Conservation (phyloP, 2,113 vertebrate species). For the Thunnus thynnus region DNA sequence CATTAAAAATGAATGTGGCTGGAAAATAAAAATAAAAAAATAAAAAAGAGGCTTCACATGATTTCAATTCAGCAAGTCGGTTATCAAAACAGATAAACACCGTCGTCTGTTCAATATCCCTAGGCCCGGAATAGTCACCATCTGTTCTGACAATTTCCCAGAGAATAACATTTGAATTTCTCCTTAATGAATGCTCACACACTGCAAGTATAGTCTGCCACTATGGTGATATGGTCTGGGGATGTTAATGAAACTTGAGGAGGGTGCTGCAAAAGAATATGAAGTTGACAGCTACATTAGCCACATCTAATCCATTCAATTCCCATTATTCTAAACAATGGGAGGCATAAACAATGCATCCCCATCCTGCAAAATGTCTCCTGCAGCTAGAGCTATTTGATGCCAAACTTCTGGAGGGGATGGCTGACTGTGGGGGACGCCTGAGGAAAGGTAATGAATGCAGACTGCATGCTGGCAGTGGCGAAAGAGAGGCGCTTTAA, state of each 20-base stretch:
- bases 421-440: not conserved
- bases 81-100: conserved; percentile 53
- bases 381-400: conserved; percentile 38
- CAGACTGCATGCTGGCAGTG: not conserved
- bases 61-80: conserved; percentile 41
- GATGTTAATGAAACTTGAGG: conserved; percentile 62
- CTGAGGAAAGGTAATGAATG: conserved; percentile 16
- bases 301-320: conserved; percentile 53
- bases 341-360: conserved; percentile 31
- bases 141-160: conserved; percentile 58
- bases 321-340: conserved; percentile 50
- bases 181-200: conserved; percentile 60
- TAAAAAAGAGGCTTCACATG: not conserved
- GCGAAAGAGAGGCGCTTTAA: not conserved
- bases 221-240: conserved; percentile 32
- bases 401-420: conserved; percentile 11
- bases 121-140: conserved; percentile 31
- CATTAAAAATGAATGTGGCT: conserved; percentile 14
- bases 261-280: not conserved
- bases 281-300: conserved; percentile 51
- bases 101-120: conserved; percentile 31
- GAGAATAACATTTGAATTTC: conserved; percentile 38
- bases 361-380: conserved; percentile 13
- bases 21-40: not conserved
- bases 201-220: conserved; percentile 28